Base-by-base conservation (phyloP, 2,888 invertebrate species). In the Baronia brevicornis region DNA sequence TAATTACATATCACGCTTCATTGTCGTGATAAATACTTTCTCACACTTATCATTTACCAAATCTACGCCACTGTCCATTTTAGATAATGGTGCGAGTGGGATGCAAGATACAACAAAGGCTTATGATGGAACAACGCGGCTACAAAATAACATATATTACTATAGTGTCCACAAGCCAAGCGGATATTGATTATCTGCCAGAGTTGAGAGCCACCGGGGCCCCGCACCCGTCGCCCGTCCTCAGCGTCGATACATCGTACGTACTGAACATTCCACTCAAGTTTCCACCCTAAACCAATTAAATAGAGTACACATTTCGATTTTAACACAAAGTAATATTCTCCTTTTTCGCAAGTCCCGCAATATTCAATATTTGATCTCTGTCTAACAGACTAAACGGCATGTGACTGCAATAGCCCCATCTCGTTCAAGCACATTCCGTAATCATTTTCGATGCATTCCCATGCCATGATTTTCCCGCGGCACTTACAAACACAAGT, bases 151-250 rank as follows among this genome's bases (percentile, higher is more conserved):
- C 80, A 71, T 82, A 84, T 84, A 84, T 75, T 78, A 78, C 73
- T 79, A 79, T 79, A 80, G 77, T 84, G 84, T 84, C 85, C 84
- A 84, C 82, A 80, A 84, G 84, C 84, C 84, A 82, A 84, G 84
- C 84, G 84, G 84, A 85, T 85, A 85, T 85, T 84, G 85, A 84
- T 85, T 85, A 85, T 85, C 85, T 85, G 84, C 84, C 84, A 84
- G 80, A 84, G 84, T 80, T 78, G 82, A 82, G 80, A 84, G 79
- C 78, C 75, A 70, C 73, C 71, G 62, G 68, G 60, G 60, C 68
- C 77, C 73, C 66, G 59, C 65, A 57, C 67, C 57, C 61, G 52
- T 55, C 47, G 44, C 52, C 47, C 41, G 27, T 39, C 52, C 46
- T 44, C 37, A 46, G 45, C 39, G 42, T 48, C 43, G 54, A 52